Conservation (phyloP, 2,113 vertebrate species). For the Nematolebias whitei region DNA sequence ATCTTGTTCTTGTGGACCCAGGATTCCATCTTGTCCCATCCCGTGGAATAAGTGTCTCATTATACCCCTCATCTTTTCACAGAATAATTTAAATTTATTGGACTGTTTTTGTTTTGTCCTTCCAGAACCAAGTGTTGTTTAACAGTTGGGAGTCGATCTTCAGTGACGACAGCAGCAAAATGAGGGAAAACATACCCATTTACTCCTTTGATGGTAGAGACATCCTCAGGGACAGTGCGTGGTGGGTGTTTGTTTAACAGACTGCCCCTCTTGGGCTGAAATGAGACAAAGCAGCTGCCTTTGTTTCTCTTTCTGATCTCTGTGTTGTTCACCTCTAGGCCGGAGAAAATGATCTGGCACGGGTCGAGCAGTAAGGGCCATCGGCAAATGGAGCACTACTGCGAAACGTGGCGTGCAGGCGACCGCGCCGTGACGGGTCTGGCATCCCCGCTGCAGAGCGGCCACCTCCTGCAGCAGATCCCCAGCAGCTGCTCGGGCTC, state of each 20-base stretch:
- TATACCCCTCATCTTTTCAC: not conserved
- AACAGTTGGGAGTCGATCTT: slow-evolving; percentile 93
- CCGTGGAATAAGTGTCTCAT: too few species aligned
- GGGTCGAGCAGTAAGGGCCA: slow-evolving; percentile 85
- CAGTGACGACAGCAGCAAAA: slow-evolving; percentile 74
- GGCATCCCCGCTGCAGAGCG: slow-evolving; percentile 84
- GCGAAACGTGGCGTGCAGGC: slow-evolving; percentile 91
- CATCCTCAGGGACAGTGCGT: slow-evolving; percentile 85
- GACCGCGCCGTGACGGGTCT: slow-evolving; percentile 78
- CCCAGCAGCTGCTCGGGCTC: slow-evolving; percentile 83
- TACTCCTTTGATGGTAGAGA: slow-evolving; percentile 94
- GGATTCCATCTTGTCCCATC: too few species aligned
- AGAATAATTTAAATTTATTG: not conserved
- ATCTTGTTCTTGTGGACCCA: too few species aligned
- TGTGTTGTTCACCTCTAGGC: slow-evolving; percentile 78
- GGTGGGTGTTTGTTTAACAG: slow-evolving; percentile 79
- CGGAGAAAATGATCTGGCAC: slow-evolving; percentile 94
- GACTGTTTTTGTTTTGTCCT: not conserved
- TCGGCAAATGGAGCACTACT: slow-evolving; percentile 90
- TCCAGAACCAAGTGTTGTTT: slow-evolving; percentile 89
- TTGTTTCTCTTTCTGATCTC: slow-evolving; percentile 1
- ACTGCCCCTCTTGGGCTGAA: not conserved
- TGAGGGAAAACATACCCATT: slow-evolving; percentile 81
- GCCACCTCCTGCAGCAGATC: slow-evolving; percentile 87
- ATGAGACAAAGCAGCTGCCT: not conserved